Evolutionary conservation across 2,797 vertebrate genomes (phyloP).

Genomic region (Champsocephalus gunnari): DNA sequence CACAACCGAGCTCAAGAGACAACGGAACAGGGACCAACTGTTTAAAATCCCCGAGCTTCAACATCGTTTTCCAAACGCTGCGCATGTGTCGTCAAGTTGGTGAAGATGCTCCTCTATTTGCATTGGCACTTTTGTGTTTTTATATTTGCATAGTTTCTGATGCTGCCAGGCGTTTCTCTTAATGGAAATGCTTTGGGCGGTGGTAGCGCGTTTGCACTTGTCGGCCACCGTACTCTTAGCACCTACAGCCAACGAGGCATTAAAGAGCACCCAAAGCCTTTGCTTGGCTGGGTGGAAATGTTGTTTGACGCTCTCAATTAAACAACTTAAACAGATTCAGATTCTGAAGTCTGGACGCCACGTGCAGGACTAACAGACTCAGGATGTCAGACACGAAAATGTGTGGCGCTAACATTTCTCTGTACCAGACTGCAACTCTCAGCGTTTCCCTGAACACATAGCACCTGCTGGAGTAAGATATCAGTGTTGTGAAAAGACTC

Average conservation of each 20-base stretch:
- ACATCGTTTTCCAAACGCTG: no score
- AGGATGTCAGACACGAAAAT: slow-evolving; percentile 1
- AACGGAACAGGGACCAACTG: no score
- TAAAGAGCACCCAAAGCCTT: slow-evolving; percentile 44
- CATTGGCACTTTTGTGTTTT: no score
- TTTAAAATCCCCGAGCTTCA: no score
- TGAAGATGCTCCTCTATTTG: no score
- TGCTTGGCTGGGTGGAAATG: slow-evolving; percentile 35
- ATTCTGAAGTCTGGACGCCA: neutral
- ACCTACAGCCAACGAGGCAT: slow-evolving; percentile 27
- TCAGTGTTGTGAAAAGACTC: slow-evolving; percentile 8
- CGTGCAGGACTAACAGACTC: slow-evolving; percentile 16
- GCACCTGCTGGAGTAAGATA: slow-evolving; percentile 18
- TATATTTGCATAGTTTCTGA: no score
- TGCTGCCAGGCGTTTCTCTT: no score
- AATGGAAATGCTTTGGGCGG: no score
- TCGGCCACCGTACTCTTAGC: slow-evolving; percentile 8
- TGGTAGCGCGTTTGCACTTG: no score
- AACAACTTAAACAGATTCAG: slow-evolving; percentile 44
- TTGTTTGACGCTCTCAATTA: slow-evolving; percentile 35
- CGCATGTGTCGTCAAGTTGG: no score
- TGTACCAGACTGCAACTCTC: slow-evolving; percentile 5
- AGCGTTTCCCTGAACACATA: neutral
- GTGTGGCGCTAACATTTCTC: neutral
- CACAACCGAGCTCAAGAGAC: no score